These are phyloP conservation scores for Brienomyrus brachyistius DNA, from an alignment of 2,113 vertebrate genomes.

Conservation along the genomic window DNA sequence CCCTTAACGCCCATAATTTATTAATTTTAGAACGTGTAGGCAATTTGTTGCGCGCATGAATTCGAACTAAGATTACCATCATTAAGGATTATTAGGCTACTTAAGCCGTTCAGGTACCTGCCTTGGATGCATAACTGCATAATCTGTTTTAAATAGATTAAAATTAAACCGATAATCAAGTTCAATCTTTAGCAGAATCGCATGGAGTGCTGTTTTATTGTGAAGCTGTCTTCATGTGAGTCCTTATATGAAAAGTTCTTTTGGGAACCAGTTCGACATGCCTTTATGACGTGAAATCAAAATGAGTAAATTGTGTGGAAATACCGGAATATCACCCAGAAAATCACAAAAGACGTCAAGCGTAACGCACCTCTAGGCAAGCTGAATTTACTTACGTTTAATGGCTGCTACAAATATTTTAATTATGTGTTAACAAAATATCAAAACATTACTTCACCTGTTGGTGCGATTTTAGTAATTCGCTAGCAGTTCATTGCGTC, in stretches of 20 bases:
- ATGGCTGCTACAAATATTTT: background rate
- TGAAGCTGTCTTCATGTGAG: background rate
- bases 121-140: background rate
- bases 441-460: background rate
- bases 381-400: background rate
- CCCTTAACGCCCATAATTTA: background rate
- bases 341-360: background rate
- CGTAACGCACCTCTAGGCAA: too few relatives aligned
- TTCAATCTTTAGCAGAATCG: background rate
- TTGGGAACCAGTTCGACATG: background rate
- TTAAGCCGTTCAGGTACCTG: background rate
- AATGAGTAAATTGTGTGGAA: background rate
- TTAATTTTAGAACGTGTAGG: background rate
- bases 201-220: background rate
- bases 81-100: background rate
- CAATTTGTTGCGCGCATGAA: background rate
- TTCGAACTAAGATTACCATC: background rate
- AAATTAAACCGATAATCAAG: background rate
- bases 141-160: background rate
- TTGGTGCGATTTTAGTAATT: background rate
- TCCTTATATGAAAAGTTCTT: background rate
- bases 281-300: background rate
- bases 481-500: background rate
- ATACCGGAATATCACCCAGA: background rate
- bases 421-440: background rate